Evolutionary conservation across 2,888 invertebrate genomes (phyloP).

Genomic region (Chirona hameri): DNA sequence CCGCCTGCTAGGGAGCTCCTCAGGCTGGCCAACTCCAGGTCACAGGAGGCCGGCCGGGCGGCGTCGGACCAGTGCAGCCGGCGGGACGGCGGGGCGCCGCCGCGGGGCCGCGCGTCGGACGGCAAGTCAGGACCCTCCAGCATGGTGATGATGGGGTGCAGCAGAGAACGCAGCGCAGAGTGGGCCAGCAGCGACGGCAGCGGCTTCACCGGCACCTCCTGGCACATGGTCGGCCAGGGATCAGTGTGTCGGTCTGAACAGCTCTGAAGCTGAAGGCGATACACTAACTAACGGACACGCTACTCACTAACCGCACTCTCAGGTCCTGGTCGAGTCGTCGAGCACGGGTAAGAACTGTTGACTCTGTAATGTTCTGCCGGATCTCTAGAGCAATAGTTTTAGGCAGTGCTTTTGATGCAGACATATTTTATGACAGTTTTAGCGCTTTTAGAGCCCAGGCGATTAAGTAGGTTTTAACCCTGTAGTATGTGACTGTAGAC

Average conservation of each 20-base stretch:
- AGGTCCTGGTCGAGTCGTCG: too few species aligned
- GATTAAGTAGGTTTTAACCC: too few species aligned
- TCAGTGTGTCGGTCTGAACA: background rate
- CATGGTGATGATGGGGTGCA: slow-evolving; percentile 57
- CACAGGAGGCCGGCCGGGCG: slow-evolving; percentile 44
- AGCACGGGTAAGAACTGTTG: too few species aligned
- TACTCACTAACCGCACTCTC: too few species aligned
- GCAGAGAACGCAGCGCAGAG: slow-evolving; percentile 57
- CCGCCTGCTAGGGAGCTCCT: slow-evolving; percentile 43
- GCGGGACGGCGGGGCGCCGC: slow-evolving; percentile 25
- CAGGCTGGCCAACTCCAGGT: slow-evolving; percentile 51
- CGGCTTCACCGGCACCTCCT: slow-evolving; percentile 45
- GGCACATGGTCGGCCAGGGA: background rate
- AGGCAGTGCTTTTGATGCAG: too few species aligned
- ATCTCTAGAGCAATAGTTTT: too few species aligned
- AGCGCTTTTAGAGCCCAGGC: too few species aligned
- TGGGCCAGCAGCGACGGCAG: slow-evolving; percentile 62
- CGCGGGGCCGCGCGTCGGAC: background rate
- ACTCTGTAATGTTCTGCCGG: too few species aligned
- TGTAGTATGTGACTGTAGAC: too few species aligned
- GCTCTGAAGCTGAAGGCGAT: too few species aligned
- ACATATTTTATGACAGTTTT: too few species aligned
- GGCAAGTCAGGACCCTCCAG: slow-evolving; percentile 5
- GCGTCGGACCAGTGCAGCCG: background rate
- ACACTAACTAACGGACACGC: too few species aligned